Evolutionary conservation across 2,797 vertebrate genomes (phyloP).

Genomic region (Nannoperca obscura): DNA sequence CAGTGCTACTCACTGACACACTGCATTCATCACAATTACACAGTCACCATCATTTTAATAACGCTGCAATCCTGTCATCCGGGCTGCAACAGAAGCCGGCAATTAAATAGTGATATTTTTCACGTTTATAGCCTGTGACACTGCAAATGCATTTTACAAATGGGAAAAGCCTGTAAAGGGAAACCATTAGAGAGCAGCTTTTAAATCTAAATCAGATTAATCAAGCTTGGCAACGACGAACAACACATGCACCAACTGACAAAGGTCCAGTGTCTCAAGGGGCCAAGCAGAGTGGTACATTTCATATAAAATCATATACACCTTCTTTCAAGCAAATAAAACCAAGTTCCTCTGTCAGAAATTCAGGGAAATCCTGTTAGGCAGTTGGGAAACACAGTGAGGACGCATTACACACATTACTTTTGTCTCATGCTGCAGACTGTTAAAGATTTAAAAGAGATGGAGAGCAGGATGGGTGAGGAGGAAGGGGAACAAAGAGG

Average conservation of each 20-base stretch:
- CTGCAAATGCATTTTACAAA: constrained; percentile 32
- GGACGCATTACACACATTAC: not conserved
- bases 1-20: constrained; percentile 27
- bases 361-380: not conserved
- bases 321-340: not conserved
- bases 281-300: not conserved
- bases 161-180: constrained; percentile 5
- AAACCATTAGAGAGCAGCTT: constrained; percentile 31
- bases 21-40: constrained; percentile 61
- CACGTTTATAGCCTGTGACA: constrained; percentile 22
- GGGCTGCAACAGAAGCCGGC: constrained; percentile 24
- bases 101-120: constrained; percentile 43
- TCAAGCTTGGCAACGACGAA: constrained; percentile 15
- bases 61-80: constrained; percentile 14
- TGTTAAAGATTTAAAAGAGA: constrained; percentile 32
- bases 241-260: not conserved
- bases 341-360: not conserved
- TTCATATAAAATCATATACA: not conserved
- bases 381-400: not conserved
- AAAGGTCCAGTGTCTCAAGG: not conserved
- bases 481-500: not conserved
- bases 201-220: constrained; percentile 28
- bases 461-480: not conserved
- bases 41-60: constrained; percentile 33
- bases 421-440: constrained; percentile 2